Percentiles rank a stretch among this genome's conserved stretches.
Conservation (phyloP, 1,140 invertebrate genomes). For the Plutomurus gul region DNA sequence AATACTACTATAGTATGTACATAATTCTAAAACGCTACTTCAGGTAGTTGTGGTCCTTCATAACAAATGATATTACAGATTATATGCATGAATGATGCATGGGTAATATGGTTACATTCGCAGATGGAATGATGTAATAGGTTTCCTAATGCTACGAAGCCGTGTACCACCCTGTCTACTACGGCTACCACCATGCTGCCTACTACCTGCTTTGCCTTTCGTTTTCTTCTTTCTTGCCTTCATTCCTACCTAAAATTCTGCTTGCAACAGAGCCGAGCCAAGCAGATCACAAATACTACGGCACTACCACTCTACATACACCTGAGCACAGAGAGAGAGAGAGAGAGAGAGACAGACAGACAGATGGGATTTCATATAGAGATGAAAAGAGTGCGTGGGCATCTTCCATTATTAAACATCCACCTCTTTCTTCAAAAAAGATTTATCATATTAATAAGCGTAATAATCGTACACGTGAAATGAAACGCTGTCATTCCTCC, state of each 20-base stretch:
- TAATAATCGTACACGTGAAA: neutral
- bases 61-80: neutral
- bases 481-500: neutral
- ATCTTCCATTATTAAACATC: neutral
- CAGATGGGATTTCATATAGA: no score
- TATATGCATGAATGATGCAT: neutral
- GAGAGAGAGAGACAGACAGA: no score
- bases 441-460: slow-evolving; percentile 1
- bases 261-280: no score
- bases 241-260: neutral
- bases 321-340: no score
- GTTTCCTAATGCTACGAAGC: neutral
- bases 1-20: no score
- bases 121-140: neutral
- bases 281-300: no score
- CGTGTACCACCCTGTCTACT: no score
- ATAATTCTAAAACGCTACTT: neutral
- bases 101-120: neutral
- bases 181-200: no score
- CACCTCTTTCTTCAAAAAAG: slow-evolving; percentile 6
- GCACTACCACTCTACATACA: no score
- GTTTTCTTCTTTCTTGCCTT: neutral
- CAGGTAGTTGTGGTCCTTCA: neutral
- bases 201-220: neutral
- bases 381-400: neutral